A percentile compares a stretch with the other conserved stretches of the same genome.
These are phyloP conservation scores for Therioaphis trifolii DNA, from an alignment of 2,888 invertebrate genomes.

Conservation along the genomic window DNA sequence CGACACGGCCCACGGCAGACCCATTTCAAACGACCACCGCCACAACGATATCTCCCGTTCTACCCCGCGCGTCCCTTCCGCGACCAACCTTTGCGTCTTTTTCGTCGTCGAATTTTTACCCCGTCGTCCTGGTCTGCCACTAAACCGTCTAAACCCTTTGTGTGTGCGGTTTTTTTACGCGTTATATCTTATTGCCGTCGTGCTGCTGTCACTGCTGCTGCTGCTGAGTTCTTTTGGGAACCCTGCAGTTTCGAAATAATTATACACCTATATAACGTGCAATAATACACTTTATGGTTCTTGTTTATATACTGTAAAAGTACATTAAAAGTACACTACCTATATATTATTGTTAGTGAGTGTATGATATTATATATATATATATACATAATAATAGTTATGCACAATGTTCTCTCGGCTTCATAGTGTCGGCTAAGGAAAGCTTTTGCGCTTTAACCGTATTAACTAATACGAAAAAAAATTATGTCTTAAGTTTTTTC, in stretches of 20 bases:
- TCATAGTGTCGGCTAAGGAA: too few species aligned
- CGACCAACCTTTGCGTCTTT: background rate
- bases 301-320: too few species aligned
- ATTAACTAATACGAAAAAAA: too few species aligned
- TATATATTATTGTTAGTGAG: too few species aligned
- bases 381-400: too few species aligned
- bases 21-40: constrained; percentile 18
- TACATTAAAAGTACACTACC: too few species aligned
- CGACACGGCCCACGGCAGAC: background rate
- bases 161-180: constrained; percentile 24
- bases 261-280: background rate
- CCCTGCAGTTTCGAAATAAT: constrained; percentile 24
- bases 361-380: too few species aligned
- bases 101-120: background rate
- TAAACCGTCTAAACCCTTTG: constrained; percentile 9
- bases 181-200: background rate
- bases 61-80: background rate
- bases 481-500: too few species aligned
- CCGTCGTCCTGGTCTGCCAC: background rate
- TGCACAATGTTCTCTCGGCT: too few species aligned
- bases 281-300: background rate
- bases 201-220: background rate
- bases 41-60: background rate
- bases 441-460: too few species aligned
- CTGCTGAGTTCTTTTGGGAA: constrained; percentile 19